Conservation (phyloP, 1,140 invertebrate genomes). For the Thaumetopoea pityocampa region DNA sequence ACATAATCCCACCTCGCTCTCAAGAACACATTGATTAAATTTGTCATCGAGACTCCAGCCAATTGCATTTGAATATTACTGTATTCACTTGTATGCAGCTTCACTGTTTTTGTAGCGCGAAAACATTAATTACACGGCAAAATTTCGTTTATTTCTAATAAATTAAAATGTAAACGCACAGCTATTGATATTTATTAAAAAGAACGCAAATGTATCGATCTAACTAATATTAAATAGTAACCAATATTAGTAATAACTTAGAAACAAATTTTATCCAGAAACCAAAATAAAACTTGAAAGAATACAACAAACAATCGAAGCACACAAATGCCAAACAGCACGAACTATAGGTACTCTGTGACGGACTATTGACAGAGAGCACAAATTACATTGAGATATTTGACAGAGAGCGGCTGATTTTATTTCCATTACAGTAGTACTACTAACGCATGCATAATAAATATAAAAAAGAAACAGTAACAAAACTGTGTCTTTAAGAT, state of each 20-base stretch:
- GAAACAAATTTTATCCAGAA: constrained; percentile 35
- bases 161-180: constrained; percentile 7
- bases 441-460: neutral
- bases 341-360: too few relatives aligned
- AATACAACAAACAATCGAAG: constrained; percentile 68
- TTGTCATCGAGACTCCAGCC: constrained; percentile 56
- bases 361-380: constrained; percentile 26
- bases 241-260: constrained; percentile 24
- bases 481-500: too few relatives aligned
- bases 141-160: constrained; percentile 2
- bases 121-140: constrained; percentile 39
- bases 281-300: constrained; percentile 57
- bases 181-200: constrained; percentile 14
- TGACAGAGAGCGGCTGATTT: neutral
- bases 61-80: constrained; percentile 47
- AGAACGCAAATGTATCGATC: constrained; percentile 25
- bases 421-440: neutral
- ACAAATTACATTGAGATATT: constrained; percentile 9
- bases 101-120: constrained; percentile 31
- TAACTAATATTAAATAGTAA: constrained; percentile 18
- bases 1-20: constrained; percentile 63
- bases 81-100: constrained; percentile 23
- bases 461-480: neutral
- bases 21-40: constrained; percentile 39
- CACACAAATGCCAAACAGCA: constrained; percentile 53